phyloP scores from a whole-genome alignment of 2,888 invertebrate genomes.

The Synanthedon vespiformis region DNA sequence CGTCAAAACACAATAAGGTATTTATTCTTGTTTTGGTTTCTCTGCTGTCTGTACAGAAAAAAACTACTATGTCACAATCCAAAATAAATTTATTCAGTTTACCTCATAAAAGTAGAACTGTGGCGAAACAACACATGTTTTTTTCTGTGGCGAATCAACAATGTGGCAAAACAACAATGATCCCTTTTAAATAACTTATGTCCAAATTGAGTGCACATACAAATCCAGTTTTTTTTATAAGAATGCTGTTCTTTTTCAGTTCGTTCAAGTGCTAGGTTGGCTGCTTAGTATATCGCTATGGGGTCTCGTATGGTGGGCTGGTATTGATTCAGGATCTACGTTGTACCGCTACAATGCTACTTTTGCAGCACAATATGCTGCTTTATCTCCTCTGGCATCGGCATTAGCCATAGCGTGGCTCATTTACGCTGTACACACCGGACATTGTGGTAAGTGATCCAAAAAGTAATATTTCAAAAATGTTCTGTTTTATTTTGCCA shows the following conservation, averaged over 20 bases:
- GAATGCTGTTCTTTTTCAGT: conserved; percentile 27
- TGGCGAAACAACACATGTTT: no score
- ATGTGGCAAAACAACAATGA: no score
- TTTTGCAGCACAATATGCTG: conserved; percentile 74
- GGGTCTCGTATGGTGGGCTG: conserved; percentile 72
- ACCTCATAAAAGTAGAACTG: no score
- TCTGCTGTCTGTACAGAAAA: no score
- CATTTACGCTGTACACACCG: conserved; percentile 72
- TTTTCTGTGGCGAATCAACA: no score
- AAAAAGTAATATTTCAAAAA: no score
- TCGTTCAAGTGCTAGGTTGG: conserved; percentile 68
- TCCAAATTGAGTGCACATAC: no score
- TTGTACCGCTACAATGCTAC: conserved; percentile 72
- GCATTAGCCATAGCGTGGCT: conserved; percentile 74
- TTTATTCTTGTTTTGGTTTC: no score
- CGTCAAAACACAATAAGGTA: conserved; percentile 45
- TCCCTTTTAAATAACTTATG: not conserved
- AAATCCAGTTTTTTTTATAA: no score
- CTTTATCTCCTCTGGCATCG: conserved; percentile 74
- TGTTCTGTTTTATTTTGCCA: no score
- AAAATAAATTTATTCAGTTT: no score
- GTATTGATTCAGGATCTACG: conserved; percentile 66
- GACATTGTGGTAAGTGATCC: conserved; percentile 54
- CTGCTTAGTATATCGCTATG: conserved; percentile 46
- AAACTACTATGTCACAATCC: no score